Base-by-base conservation (phyloP, 2,113 vertebrate genomes). In the Oryzias melastigma region DNA sequence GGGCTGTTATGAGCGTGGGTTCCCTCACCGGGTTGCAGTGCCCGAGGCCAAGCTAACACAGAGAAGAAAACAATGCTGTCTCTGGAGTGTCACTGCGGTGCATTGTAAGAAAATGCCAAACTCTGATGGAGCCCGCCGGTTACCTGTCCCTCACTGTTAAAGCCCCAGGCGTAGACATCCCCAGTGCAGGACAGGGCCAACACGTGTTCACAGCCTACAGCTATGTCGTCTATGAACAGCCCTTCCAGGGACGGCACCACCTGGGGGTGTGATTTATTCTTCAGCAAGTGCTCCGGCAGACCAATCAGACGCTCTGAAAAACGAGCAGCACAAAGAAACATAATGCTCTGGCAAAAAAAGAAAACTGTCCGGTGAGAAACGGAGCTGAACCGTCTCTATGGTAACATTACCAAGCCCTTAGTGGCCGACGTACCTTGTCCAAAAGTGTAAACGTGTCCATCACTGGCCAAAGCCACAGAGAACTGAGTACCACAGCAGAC, bases 81-180 rank as follows among this genome's bases (percentile, higher is more conserved):
- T 18, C 17, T 24, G n/a, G 3, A 64, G 22, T 13, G 17, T n/a
- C 16, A 59, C 29, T 54, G 19, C 41, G 22, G 12, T 41, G n/a
- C 29, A 52, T 27, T 44, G n/a, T 41, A 56, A 52, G n/a, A 22
- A 40, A 54, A 52, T 12, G 19, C 4, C 7, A n/a, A 12, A 5
- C 18, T 24, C 14, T 47, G 20, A 47, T 1, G n/a, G n/a, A 61
- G 15, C 22, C 8, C 4, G 5, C 5, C 27, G 8, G 35, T 49
- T 85, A 93, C 92, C 92, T 93, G 92, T 53, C 91, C 92, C 60
- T 93, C 92, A 35, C 85, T 92, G 88, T 93, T 93, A 72, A 90
- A 92, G 63, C 92, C 92, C 92, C 92, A 93, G 53, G 87, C 85
- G 1, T 91, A 93, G 42, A 93, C 79, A 1, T 92, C 92, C 62